These are phyloP conservation scores for Cylas formicarius DNA, from an alignment of 1,140 invertebrate genomes.

Conservation along the genomic window DNA sequence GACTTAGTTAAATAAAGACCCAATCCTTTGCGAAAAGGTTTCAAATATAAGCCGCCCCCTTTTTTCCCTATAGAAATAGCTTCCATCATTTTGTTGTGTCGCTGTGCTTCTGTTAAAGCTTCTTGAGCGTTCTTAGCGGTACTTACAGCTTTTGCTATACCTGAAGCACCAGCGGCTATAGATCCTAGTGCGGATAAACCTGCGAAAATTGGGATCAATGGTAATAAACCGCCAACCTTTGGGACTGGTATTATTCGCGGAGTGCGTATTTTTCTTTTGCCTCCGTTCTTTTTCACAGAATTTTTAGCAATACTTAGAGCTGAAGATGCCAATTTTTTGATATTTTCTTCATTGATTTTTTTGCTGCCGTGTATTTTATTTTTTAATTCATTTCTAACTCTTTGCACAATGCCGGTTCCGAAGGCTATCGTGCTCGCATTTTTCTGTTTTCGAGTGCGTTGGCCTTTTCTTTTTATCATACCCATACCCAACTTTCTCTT, in stretches of 20 bases:
- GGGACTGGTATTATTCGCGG: conserved; percentile 37
- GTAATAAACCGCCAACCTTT: conserved; percentile 37
- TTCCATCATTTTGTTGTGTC: conserved; percentile 39
- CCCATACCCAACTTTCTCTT: conserved; percentile 30
- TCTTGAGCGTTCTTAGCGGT: conserved; percentile 27
- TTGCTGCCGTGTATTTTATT: conserved; percentile 2
- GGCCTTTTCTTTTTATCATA: no score
- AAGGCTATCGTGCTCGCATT: not conserved
- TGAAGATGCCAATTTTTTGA: no score
- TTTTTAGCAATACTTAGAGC: no score
- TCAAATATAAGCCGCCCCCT: conserved; percentile 33
- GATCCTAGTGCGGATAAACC: conserved; percentile 36
- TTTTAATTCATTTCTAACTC: not conserved
- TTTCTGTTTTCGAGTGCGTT: no score
- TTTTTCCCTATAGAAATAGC: conserved; percentile 31
- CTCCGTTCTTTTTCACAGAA: no score
- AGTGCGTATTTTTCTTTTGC: conserved; percentile 11
- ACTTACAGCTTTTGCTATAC: conserved; percentile 34
- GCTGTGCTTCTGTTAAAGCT: conserved; percentile 30
- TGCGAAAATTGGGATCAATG: conserved; percentile 38
- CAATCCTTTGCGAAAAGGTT: conserved; percentile 16
- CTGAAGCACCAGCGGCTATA: conserved; percentile 32
- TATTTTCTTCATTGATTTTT: not conserved
- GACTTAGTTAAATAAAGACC: not conserved
- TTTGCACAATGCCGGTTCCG: not conserved